phyloP scores from a whole-genome alignment of 2,888 invertebrate species.

The Coenonympha glycerion region DNA sequence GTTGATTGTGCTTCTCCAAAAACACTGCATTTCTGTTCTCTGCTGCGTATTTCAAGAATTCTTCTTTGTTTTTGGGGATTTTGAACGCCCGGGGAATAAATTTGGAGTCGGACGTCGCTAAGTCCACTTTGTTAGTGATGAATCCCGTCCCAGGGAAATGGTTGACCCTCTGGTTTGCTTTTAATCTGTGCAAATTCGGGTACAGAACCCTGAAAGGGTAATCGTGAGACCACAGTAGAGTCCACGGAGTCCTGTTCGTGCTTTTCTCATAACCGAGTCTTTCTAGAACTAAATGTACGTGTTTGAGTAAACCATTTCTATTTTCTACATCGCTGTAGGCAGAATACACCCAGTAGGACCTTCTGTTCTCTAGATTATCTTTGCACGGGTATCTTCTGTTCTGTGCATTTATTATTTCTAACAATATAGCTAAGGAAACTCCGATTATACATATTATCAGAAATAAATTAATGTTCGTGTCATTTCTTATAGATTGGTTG shows the following conservation, averaged over 20 bases:
- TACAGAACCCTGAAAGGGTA: conserved; percentile 85
- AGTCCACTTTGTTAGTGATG: conserved; percentile 91
- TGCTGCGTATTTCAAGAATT: conserved; percentile 81
- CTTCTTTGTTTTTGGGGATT: conserved; percentile 83
- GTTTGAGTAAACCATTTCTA: conserved; percentile 81
- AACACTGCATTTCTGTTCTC: conserved; percentile 83
- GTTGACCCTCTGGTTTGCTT: conserved; percentile 87
- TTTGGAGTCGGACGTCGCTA: conserved; percentile 85
- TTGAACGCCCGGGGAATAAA: conserved; percentile 93
- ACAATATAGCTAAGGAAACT: conserved; percentile 48
- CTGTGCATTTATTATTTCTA: conserved; percentile 50
- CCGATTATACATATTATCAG: conserved; percentile 55
- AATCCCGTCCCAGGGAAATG: conserved; percentile 96
- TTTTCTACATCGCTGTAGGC: conserved; percentile 72
- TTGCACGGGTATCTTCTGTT: conserved; percentile 36
- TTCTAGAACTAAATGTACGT: conserved; percentile 86
- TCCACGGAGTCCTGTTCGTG: conserved; percentile 80
- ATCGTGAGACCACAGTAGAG: conserved; percentile 94
- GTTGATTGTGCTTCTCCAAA: conserved; percentile 94
- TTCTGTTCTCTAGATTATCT: conserved; percentile 31
- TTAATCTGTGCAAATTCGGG: conserved; percentile 72
- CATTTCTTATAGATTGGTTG: conserved; percentile 30
- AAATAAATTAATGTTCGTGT: conserved; percentile 43
- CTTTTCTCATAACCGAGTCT: conserved; percentile 82
- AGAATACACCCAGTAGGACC: conserved; percentile 77